Evolutionary conservation across 2,797 vertebrate species (phyloP).

Genomic region (Neoniphon sammara): DNA sequence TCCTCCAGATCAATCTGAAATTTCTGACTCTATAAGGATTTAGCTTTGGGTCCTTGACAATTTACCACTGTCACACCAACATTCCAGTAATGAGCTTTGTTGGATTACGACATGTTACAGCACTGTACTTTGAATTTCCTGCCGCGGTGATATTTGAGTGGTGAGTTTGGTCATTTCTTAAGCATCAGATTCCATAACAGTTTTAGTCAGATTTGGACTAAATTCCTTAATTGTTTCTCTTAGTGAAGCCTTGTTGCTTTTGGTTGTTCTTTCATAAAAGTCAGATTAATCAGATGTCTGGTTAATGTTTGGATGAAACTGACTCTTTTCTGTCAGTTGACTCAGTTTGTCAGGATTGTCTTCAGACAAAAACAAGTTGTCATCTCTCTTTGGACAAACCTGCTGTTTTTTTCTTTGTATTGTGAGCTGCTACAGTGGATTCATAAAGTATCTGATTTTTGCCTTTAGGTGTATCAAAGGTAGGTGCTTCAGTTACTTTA

Average conservation of each 20-base stretch:
- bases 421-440: slow-evolving; percentile 22
- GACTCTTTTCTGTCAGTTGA: neutral
- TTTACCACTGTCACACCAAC: slow-evolving; percentile 7
- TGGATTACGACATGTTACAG: neutral
- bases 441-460: slow-evolving; percentile 20
- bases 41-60: neutral
- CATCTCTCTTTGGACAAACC: slow-evolving; percentile 10
- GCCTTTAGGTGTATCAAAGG: slow-evolving; percentile 53
- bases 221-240: neutral
- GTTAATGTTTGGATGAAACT: slow-evolving; percentile 20
- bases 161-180: neutral
- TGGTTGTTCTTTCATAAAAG: neutral
- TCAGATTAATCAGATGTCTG: neutral
- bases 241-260: neutral
- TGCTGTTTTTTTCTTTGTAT: slow-evolving; percentile 39
- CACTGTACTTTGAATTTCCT: neutral
- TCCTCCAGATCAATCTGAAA: neutral
- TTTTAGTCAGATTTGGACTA: neutral
- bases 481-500: slow-evolving; percentile 53
- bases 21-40: neutral
- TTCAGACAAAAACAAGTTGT: neutral
- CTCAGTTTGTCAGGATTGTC: slow-evolving; percentile 2
- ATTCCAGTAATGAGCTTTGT: slow-evolving; percentile 10
- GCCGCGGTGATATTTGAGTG: neutral
- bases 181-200: neutral